Evolutionary conservation across 1,140 invertebrate species (phyloP).

Genomic region (Pseudachorutes palmiensis): DNA sequence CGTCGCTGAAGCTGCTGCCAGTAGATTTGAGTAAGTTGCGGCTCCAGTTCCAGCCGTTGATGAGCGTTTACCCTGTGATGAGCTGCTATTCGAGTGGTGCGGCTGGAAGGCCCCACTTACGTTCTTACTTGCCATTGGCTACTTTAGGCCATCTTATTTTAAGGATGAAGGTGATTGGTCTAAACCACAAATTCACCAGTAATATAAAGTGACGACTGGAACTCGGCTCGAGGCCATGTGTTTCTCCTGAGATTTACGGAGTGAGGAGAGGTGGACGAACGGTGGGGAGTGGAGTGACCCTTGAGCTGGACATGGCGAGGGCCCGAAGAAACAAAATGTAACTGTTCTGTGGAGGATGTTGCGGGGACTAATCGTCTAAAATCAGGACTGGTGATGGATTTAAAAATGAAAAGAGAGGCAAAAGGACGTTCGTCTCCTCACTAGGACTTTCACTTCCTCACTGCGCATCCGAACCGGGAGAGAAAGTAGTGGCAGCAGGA

Average conservation of each 20-base stretch:
- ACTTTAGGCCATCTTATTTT: neutral
- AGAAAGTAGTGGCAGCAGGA: neutral
- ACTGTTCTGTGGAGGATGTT: neutral
- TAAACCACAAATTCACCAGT: too few relatives aligned
- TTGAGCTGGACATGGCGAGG: neutral
- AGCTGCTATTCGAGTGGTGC: neutral
- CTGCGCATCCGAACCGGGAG: conserved; percentile 17
- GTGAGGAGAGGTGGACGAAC: neutral
- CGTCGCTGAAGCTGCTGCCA: neutral
- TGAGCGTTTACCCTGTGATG: conserved; percentile 2
- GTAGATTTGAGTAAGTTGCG: conserved; percentile 8
- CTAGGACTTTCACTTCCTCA: conserved; percentile 14
- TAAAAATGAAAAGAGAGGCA: conserved; percentile 1
- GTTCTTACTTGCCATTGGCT: conserved; percentile 14
- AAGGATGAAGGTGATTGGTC: neutral
- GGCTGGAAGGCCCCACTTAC: neutral
- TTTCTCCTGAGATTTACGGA: too few relatives aligned
- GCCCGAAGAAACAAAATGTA: neutral
- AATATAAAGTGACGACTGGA: neutral
- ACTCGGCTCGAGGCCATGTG: neutral
- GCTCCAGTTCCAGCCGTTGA: neutral
- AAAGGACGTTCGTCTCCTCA: conserved; percentile 8
- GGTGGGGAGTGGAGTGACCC: neutral
- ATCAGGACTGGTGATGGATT: neutral
- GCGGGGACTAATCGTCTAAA: neutral